These are phyloP conservation scores for Cydia fagiglandana DNA, from an alignment of 1,140 invertebrate species.

Conservation along the genomic window DNA sequence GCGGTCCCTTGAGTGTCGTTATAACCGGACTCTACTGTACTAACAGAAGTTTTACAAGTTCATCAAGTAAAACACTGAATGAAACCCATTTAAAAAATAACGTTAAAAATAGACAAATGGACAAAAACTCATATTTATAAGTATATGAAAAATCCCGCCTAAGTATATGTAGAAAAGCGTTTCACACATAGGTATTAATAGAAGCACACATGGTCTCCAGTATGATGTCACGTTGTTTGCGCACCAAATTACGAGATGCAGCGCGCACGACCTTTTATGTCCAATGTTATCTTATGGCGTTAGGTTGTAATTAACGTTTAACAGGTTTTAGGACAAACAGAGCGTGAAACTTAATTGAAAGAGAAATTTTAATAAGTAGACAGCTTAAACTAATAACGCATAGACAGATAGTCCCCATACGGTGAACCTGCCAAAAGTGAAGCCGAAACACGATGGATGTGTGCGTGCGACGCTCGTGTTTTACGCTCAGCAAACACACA, in stretches of 20 bases:
- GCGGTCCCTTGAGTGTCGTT: no score
- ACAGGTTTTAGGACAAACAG: background rate
- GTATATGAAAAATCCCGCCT: background rate
- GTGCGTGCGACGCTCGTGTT: no score
- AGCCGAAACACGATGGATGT: no score
- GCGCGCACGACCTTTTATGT: conserved; percentile 14
- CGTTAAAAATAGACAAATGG: background rate
- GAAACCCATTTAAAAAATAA: background rate
- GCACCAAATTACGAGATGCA: conserved; percentile 14
- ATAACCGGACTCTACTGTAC: no score
- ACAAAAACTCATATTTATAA: no score
- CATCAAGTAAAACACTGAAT: background rate
- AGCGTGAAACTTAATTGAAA: background rate
- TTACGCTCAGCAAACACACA: no score
- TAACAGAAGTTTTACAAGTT: no score
- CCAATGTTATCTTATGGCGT: background rate
- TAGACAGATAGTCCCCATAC: no score
- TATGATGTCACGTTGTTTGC: conserved; percentile 26
- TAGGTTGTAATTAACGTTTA: background rate
- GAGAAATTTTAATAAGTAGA: background rate
- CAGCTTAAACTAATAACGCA: no score
- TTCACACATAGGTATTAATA: background rate
- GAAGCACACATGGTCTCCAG: background rate
- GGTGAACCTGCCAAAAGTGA: no score
- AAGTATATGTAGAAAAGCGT: background rate